phyloP scores from a whole-genome alignment of 2,797 vertebrate species.

The Argyrosomus regius region DNA sequence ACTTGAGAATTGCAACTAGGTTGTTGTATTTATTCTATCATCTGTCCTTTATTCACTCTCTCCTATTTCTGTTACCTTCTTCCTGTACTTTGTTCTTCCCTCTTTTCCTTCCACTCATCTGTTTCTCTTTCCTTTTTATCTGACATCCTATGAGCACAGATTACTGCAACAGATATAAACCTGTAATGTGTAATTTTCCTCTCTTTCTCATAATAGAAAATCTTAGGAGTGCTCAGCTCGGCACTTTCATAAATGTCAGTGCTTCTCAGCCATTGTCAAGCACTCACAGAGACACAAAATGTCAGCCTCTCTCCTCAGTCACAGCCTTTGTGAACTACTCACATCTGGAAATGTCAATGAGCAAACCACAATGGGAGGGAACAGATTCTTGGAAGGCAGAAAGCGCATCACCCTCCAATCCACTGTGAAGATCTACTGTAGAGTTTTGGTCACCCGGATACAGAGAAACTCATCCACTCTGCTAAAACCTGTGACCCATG shows the following conservation, averaged over 20 bases:
- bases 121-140: slow-evolving; percentile 51
- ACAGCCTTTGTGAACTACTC: slow-evolving; percentile 73
- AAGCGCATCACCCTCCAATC: slow-evolving; percentile 26
- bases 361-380: slow-evolving; percentile 61
- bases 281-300: slow-evolving; percentile 74
- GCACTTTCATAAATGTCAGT: slow-evolving; percentile 82
- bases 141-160: slow-evolving; percentile 61
- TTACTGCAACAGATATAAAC: slow-evolving; percentile 65
- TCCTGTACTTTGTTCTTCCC: slow-evolving; percentile 42
- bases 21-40: slow-evolving; percentile 71
- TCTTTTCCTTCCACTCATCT: slow-evolving; percentile 17
- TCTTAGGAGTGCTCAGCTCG: slow-evolving; percentile 54
- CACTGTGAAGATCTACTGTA: slow-evolving; percentile 41
- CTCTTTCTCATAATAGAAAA: slow-evolving; percentile 64
- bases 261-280: slow-evolving; percentile 73
- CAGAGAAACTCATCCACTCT: slow-evolving; percentile 24
- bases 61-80: slow-evolving; percentile 36
- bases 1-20: slow-evolving; percentile 69
- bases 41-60: slow-evolving; percentile 52
- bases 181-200: slow-evolving; percentile 67
- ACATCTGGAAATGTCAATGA: slow-evolving; percentile 83
- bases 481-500: slow-evolving; percentile 33
- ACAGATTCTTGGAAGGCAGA: slow-evolving; percentile 53
- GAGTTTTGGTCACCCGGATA: background rate
- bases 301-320: slow-evolving; percentile 78